Percentiles rank a stretch among this genome's conserved stretches.
These are phyloP conservation scores for Augochlora pura DNA, from an alignment of 1,140 invertebrate species.

Conservation along the genomic window DNA sequence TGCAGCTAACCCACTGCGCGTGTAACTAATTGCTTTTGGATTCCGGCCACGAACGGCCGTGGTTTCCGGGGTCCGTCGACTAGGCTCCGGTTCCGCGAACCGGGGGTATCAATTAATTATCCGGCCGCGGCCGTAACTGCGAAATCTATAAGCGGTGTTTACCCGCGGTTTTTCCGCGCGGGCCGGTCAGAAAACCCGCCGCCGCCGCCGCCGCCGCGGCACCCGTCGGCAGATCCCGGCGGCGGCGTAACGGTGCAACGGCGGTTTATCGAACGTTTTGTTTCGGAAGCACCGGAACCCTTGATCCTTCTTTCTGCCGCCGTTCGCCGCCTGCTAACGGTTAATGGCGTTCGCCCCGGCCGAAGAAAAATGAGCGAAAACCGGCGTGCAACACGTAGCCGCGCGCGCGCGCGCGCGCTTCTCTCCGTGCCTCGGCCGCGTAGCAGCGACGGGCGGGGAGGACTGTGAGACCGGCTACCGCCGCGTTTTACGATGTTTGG, in stretches of 20 bases:
- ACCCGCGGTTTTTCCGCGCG: slow-evolving; percentile 17
- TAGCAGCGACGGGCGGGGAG: too few relatives aligned
- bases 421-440: too few relatives aligned
- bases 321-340: background rate
- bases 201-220: background rate
- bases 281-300: slow-evolving; percentile 26
- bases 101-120: slow-evolving; percentile 64
- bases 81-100: slow-evolving; percentile 61
- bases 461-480: background rate
- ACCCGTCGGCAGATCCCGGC: too few relatives aligned
- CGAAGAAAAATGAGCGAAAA: slow-evolving; percentile 7
- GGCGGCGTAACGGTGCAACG: slow-evolving; percentile 25
- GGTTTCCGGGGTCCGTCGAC: slow-evolving; percentile 65
- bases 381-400: slow-evolving; percentile 40
- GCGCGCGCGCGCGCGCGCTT: too few relatives aligned
- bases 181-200: too few relatives aligned
- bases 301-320: background rate
- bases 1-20: slow-evolving; percentile 54
- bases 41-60: slow-evolving; percentile 64
- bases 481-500: slow-evolving; percentile 14
- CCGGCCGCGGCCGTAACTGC: slow-evolving; percentile 43
- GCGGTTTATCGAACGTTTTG: slow-evolving; percentile 35
- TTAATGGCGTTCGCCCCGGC: slow-evolving; percentile 29
- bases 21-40: slow-evolving; percentile 71
- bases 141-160: slow-evolving; percentile 56